phyloP scores from a whole-genome alignment of 2,113 vertebrate genomes.

The Centrocercus urophasianus region DNA sequence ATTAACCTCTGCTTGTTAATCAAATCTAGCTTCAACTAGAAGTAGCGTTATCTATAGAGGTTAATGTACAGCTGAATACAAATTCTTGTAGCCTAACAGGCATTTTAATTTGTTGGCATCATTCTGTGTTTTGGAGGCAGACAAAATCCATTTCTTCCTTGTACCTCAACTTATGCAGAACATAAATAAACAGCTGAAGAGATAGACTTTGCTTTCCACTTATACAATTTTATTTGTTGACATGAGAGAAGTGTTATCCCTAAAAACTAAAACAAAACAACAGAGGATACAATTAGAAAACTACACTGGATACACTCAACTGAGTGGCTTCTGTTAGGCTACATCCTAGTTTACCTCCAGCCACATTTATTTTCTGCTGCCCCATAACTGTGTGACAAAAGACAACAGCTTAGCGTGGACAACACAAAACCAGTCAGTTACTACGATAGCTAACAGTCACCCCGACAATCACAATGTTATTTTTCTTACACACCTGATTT shows the following conservation, averaged over 20 bases:
- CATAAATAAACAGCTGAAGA: not conserved
- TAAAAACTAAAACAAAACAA: not conserved
- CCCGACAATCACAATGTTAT: not conserved
- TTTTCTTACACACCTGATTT: not conserved
- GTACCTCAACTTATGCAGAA: not conserved
- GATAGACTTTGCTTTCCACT: not conserved
- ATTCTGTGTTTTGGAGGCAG: rapidly evolving
- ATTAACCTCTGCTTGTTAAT: not conserved
- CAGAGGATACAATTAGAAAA: not conserved
- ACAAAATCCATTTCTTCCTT: not conserved
- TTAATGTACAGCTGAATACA: not conserved
- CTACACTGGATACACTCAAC: not conserved
- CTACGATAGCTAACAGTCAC: not conserved
- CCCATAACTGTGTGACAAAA: not conserved
- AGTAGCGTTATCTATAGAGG: not conserved
- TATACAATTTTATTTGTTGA: not conserved
- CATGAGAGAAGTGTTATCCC: not conserved
- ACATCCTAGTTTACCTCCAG: not conserved
- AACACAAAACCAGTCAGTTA: not conserved
- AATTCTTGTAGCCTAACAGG: not conserved
- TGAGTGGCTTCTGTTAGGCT: not conserved
- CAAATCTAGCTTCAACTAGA: not conserved
- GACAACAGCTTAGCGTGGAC: not conserved
- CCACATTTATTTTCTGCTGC: not conserved
- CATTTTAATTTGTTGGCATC: not conserved